Percentiles rank a stretch among this genome's conserved stretches.
These are phyloP conservation scores for Drosophila watanabei DNA, from an alignment of 1,140 invertebrate species.

Conservation along the genomic window DNA sequence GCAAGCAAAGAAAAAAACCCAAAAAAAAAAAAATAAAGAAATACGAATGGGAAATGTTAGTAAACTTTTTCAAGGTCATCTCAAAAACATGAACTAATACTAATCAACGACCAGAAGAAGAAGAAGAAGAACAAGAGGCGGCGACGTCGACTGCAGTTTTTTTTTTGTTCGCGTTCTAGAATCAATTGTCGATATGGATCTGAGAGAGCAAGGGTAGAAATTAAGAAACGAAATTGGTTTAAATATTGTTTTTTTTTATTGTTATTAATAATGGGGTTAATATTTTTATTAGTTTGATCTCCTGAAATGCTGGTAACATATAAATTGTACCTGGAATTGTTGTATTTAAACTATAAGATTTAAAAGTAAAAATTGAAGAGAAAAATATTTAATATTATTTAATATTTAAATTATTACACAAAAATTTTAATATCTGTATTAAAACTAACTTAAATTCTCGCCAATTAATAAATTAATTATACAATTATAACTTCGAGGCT, in stretches of 20 bases:
- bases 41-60: slow-evolving; percentile 72
- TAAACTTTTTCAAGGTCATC: slow-evolving; percentile 81
- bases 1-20: slow-evolving; percentile 34
- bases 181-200: slow-evolving; percentile 9
- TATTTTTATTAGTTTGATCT: background rate
- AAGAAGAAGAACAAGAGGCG: slow-evolving; percentile 13
- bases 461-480: no score
- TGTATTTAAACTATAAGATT: no score
- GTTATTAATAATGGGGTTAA: background rate
- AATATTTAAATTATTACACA: no score
- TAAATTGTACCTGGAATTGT: no score
- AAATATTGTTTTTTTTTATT: background rate
- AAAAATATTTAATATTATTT: no score
- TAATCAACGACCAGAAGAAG: slow-evolving; percentile 35
- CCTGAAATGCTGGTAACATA: background rate
- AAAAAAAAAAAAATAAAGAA: slow-evolving; percentile 43
- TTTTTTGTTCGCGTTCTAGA: slow-evolving; percentile 6
- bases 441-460: no score
- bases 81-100: slow-evolving; percentile 76
- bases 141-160: slow-evolving; percentile 37
- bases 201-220: background rate
- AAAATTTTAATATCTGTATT: no score
- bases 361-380: no score
- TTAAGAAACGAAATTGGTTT: background rate
- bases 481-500: no score